Conservation (phyloP, 2,797 vertebrate species). For the Fringilla coelebs region DNA sequence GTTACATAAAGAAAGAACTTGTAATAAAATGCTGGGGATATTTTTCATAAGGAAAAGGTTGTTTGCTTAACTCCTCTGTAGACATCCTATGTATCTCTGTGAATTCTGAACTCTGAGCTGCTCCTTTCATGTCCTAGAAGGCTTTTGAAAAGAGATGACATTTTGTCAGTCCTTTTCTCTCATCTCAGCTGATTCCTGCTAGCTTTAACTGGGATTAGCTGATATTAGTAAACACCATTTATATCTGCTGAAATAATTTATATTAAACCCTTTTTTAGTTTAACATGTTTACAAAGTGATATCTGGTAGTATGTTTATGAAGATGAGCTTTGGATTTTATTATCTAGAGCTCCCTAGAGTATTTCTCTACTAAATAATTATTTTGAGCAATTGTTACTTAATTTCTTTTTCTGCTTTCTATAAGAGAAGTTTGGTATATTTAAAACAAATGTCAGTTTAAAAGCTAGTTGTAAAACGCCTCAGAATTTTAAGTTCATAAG, state of each 20-base stretch:
- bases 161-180: neutral
- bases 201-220: neutral
- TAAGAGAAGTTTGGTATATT: neutral
- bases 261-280: neutral
- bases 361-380: neutral
- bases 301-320: neutral
- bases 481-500: neutral
- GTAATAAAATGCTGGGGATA: neutral
- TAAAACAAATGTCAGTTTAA: neutral
- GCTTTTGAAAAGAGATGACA: neutral
- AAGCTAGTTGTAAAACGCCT: neutral
- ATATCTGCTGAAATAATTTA: neutral
- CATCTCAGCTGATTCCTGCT: neutral
- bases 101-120: neutral
- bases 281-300: neutral
- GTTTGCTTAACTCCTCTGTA: neutral
- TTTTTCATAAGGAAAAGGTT: neutral
- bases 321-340: neutral
- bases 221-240: neutral
- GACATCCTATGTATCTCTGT: neutral
- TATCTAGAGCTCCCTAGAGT: neutral
- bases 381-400: neutral
- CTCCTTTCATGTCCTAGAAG: neutral
- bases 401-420: neutral
- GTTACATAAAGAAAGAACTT: neutral